Percentiles rank a stretch among this genome's conserved stretches.
These are phyloP conservation scores for Onychomys torridus DNA, from an alignment of 2,797 vertebrate genomes.

Conservation along the genomic window DNA sequence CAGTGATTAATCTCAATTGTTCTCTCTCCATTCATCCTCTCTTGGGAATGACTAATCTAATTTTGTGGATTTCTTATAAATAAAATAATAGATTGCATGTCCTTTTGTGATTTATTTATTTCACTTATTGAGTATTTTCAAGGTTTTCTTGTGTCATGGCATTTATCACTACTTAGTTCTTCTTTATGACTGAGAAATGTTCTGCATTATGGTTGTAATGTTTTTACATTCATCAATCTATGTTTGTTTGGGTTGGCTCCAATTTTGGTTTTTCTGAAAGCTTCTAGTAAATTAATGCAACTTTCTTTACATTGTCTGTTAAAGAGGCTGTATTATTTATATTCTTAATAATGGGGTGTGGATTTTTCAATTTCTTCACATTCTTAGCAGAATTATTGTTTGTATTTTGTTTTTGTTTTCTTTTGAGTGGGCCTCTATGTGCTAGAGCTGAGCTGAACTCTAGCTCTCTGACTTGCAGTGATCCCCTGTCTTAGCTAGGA, in stretches of 20 bases:
- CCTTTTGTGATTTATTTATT: neutral
- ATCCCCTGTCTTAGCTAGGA: neutral
- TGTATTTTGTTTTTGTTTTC: neutral
- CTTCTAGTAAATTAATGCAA: neutral
- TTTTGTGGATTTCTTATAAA: neutral
- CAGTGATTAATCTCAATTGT: neutral
- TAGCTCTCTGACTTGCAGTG: neutral
- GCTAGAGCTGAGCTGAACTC: neutral
- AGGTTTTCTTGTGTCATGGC: neutral
- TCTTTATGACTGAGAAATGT: slow-evolving; percentile 30
- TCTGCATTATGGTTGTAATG: neutral
- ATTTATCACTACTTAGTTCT: neutral
- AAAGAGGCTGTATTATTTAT: neutral
- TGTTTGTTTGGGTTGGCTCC: neutral
- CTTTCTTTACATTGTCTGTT: slow-evolving; percentile 15
- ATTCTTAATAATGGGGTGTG: neutral
- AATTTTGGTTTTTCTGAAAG: neutral
- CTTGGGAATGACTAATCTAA: neutral
- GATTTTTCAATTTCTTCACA: slow-evolving; percentile 19
- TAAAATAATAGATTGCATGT: neutral
- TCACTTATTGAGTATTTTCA: neutral
- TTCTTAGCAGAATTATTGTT: neutral
- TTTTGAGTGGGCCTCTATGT: neutral
- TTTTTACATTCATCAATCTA: neutral
- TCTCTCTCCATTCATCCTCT: neutral